Conservation (phyloP, 1,140 invertebrate genomes). For the Portunus trituberculatus region DNA sequence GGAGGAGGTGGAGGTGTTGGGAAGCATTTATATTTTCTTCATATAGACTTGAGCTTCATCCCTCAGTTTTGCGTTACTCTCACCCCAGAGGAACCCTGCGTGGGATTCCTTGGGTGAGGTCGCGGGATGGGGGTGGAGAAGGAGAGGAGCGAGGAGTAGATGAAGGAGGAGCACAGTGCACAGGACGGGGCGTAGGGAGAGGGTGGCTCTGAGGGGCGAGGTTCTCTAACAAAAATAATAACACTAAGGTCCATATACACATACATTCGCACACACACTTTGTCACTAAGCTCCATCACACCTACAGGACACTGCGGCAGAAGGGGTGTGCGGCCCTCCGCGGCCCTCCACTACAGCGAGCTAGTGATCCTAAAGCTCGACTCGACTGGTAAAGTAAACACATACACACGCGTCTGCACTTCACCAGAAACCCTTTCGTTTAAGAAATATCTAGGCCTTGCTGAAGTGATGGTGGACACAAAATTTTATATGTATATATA, state of each 20-base stretch:
- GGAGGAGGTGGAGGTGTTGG: background rate
- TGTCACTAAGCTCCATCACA: slow-evolving; percentile 12
- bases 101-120: background rate
- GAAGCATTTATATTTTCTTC: slow-evolving; percentile 23
- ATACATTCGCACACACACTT: background rate
- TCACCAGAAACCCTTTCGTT: slow-evolving; percentile 2
- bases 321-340: background rate
- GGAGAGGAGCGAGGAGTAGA: background rate
- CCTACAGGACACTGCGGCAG: slow-evolving; percentile 16
- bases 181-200: background rate
- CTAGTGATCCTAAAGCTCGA: slow-evolving; percentile 21
- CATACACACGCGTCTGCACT: slow-evolving; percentile 15
- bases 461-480: slow-evolving; percentile 18
- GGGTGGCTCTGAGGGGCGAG: background rate
- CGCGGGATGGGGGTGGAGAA: background rate
- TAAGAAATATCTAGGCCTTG: slow-evolving; percentile 2
- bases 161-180: background rate
- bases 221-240: slow-evolving; percentile 15
- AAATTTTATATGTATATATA: slow-evolving; percentile 7
- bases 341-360: background rate
- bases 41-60: slow-evolving; percentile 3
- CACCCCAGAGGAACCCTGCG: background rate
- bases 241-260: slow-evolving; percentile 9
- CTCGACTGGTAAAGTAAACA: slow-evolving; percentile 1
- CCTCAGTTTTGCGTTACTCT: background rate